These are phyloP conservation scores for Drosophila peninsularis DNA, from an alignment of 2,888 invertebrate genomes.

Conservation along the genomic window DNA sequence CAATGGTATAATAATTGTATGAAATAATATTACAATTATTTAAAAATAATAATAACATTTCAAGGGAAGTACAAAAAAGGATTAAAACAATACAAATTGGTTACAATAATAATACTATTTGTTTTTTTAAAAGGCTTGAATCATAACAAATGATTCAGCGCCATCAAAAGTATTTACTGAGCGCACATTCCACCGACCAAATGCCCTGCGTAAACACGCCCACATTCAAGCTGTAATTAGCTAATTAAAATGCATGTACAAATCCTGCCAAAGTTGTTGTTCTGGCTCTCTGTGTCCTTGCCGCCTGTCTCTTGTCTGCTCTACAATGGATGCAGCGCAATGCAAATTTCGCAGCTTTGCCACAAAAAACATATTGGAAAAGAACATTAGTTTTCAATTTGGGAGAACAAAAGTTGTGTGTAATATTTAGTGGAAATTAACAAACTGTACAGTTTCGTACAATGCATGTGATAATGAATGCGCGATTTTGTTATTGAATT, in stretches of 20 bases:
- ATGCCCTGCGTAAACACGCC: neutral
- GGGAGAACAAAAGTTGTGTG: constrained; percentile 20
- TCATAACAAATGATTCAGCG: neutral
- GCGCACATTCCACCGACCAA: neutral
- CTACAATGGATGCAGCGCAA: constrained; percentile 23
- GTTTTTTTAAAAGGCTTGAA: no score
- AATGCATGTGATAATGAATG: constrained; percentile 36
- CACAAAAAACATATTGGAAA: constrained; percentile 47
- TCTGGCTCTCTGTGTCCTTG: neutral
- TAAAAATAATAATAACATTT: neutral
- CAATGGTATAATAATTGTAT: no score
- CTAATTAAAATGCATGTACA: constrained; percentile 23
- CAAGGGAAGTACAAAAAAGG: neutral
- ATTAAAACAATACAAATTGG: neutral
- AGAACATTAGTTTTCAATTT: constrained; percentile 61
- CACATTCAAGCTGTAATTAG: constrained; percentile 20
- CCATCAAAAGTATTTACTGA: neutral
- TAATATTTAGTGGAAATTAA: constrained; percentile 30
- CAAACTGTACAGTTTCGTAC: constrained; percentile 36
- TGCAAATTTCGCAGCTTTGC: constrained; percentile 34
- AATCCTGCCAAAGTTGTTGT: constrained; percentile 2
- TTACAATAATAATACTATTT: neutral
- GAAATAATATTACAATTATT: neutral
- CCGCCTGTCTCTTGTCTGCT: constrained; percentile 5
- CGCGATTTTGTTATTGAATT: constrained; percentile 1